Percentiles rank a stretch among this genome's conserved stretches.
phyloP scores from a whole-genome alignment of 2,113 vertebrate genomes.

The Laticauda colubrina region DNA sequence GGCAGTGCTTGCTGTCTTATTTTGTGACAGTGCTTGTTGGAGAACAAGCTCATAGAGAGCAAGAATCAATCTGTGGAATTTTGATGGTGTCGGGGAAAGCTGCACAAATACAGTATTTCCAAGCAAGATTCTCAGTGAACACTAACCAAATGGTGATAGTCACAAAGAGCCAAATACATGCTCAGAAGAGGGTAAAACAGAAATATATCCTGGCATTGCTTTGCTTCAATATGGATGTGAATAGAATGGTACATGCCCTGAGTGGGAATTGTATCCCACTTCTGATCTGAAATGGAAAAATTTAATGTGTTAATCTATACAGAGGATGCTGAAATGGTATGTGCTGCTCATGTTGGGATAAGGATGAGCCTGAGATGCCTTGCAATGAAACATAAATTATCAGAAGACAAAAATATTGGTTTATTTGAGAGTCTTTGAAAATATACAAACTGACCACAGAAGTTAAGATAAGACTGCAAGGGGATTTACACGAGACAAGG shows the following conservation, averaged over 20 bases:
- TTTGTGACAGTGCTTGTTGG: background rate
- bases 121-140: background rate
- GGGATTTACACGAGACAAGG: background rate
- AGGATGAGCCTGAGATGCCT: background rate
- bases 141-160: background rate
- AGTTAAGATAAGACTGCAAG: background rate
- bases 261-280: background rate
- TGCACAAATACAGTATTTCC: background rate
- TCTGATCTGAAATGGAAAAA: background rate
- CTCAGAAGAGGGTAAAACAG: background rate
- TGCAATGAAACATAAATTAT: background rate
- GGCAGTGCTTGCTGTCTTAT: background rate
- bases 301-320: background rate
- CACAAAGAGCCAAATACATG: background rate
- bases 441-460: background rate
- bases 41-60: constrained; percentile 1
- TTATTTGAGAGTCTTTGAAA: background rate
- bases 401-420: background rate
- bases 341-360: background rate
- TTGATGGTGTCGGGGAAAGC: background rate
- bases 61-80: background rate
- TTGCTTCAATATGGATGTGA: background rate
- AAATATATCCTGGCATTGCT: background rate
- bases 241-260: background rate
- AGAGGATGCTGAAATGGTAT: too few relatives aligned